phyloP scores from a whole-genome alignment of 1,140 invertebrate genomes.

The Drosophila baimaii region DNA sequence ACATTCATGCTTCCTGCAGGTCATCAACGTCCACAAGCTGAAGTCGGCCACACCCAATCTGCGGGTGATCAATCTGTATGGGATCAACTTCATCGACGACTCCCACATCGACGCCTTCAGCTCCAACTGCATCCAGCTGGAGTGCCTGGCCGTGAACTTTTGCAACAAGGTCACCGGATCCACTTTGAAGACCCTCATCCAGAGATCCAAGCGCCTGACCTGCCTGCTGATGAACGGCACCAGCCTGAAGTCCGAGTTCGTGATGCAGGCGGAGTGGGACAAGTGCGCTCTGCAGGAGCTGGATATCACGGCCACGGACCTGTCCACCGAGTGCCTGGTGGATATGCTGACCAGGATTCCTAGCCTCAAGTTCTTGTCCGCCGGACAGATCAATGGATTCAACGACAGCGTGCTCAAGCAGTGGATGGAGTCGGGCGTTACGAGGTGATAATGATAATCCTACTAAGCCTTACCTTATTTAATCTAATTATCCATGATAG shows the following conservation, averaged over 20 bases:
- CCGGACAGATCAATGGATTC: constrained; percentile 98
- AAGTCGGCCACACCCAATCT: constrained; percentile 98
- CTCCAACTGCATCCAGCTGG: constrained; percentile 97
- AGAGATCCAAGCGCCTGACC: constrained; percentile 95
- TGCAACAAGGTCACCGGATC: constrained; percentile 98
- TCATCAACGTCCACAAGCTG: constrained; percentile 99
- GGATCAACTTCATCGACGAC: constrained; percentile 99
- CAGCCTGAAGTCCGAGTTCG: constrained; percentile 94
- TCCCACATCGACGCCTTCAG: constrained; percentile 99
- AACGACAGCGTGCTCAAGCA: constrained; percentile 96
- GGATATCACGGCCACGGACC: constrained; percentile 98
- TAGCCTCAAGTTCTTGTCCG: constrained; percentile 94
- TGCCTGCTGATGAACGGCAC: constrained; percentile 98
- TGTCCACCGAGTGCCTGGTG: constrained; percentile 96
- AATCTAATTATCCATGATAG: too few species aligned
- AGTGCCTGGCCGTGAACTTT: constrained; percentile 98
- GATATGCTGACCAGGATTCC: constrained; percentile 96
- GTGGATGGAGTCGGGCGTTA: constrained; percentile 95
- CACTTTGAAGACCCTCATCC: constrained; percentile 97
- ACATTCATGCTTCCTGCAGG: too few species aligned
- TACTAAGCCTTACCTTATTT: too few species aligned
- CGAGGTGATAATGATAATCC: too few species aligned
- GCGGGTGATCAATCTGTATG: constrained; percentile 97
- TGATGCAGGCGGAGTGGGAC: constrained; percentile 99
- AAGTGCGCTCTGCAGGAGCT: constrained; percentile 95